Evolutionary conservation across 2,888 invertebrate species (phyloP).

Genomic region (Caenorhabditis plicata): DNA sequence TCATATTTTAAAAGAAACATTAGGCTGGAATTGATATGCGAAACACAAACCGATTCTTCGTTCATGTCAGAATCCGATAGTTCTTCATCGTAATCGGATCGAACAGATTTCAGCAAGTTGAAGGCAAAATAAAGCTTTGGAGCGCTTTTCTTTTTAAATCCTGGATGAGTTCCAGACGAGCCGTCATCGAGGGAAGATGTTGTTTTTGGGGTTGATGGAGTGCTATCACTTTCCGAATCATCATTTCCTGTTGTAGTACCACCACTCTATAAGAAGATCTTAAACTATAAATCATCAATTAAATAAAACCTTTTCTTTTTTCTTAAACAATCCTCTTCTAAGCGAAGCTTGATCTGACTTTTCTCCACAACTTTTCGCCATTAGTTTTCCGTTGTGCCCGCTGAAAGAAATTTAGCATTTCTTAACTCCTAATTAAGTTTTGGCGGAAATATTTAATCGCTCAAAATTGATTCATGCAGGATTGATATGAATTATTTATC

Average conservation of each 20-base stretch:
- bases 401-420: too few relatives aligned
- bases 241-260: slow-evolving; percentile 37
- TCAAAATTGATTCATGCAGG: too few relatives aligned
- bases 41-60: slow-evolving; percentile 42
- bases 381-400: slow-evolving; percentile 40
- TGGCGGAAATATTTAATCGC: too few relatives aligned
- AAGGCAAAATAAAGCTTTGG: slow-evolving; percentile 68
- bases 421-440: too few relatives aligned
- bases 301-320: slow-evolving; percentile 45
- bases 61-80: slow-evolving; percentile 58
- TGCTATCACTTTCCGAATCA: slow-evolving; percentile 57
- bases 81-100: slow-evolving; percentile 65
- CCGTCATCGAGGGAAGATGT: slow-evolving; percentile 53
- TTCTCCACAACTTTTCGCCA: slow-evolving; percentile 1
- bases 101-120: slow-evolving; percentile 58
- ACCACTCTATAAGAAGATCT: slow-evolving; percentile 13
- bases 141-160: slow-evolving; percentile 66
- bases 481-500: too few relatives aligned
- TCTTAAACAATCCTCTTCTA: slow-evolving; percentile 62
- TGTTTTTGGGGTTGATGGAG: slow-evolving; percentile 62
- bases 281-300: neutral
- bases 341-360: slow-evolving; percentile 44
- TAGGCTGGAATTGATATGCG: too few relatives aligned
- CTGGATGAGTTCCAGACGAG: slow-evolving; percentile 28
- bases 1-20: too few relatives aligned